A percentile compares a stretch with the other conserved stretches of the same genome.
Evolutionary conservation across 2,113 vertebrate genomes (phyloP).

Genomic region (Dascyllus trimaculatus): DNA sequence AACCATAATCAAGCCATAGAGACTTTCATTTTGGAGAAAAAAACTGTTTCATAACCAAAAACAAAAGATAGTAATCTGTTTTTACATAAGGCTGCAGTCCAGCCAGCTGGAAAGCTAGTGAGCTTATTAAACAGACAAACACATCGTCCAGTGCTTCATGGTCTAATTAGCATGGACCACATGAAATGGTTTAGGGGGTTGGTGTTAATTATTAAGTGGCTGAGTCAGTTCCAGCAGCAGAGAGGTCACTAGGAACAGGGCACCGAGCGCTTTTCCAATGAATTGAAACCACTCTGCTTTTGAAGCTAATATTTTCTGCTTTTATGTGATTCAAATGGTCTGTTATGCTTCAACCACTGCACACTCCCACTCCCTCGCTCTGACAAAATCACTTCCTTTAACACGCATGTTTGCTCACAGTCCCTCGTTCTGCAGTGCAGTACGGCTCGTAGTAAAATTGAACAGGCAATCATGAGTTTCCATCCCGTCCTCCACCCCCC

Average conservation of each 20-base stretch:
- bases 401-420: constrained; percentile 14
- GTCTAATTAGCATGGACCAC: constrained; percentile 40
- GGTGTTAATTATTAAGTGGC: constrained; percentile 63
- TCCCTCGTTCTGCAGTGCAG: constrained; percentile 12
- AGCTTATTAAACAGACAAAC: constrained; percentile 14
- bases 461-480: constrained; percentile 54
- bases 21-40: too few relatives aligned
- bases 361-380: background rate
- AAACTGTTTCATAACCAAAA: background rate
- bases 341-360: constrained; percentile 6
- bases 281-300: constrained; percentile 16
- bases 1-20: too few relatives aligned
- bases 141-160: constrained; percentile 5
- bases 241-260: constrained; percentile 33
- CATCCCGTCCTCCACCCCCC: constrained; percentile 23
- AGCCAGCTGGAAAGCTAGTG: background rate
- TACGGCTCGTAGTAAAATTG: constrained; percentile 31
- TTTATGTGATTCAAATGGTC: constrained; percentile 28
- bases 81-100: background rate
- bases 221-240: constrained; percentile 43
- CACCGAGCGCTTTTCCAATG: constrained; percentile 8
- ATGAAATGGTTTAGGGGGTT: constrained; percentile 47
- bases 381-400: background rate
- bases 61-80: background rate
- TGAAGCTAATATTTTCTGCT: constrained; percentile 22